Evolutionary conservation across 2,113 vertebrate species (phyloP), one percentile per base, ranked within the genome.

Genomic region (Ia io): DNA sequence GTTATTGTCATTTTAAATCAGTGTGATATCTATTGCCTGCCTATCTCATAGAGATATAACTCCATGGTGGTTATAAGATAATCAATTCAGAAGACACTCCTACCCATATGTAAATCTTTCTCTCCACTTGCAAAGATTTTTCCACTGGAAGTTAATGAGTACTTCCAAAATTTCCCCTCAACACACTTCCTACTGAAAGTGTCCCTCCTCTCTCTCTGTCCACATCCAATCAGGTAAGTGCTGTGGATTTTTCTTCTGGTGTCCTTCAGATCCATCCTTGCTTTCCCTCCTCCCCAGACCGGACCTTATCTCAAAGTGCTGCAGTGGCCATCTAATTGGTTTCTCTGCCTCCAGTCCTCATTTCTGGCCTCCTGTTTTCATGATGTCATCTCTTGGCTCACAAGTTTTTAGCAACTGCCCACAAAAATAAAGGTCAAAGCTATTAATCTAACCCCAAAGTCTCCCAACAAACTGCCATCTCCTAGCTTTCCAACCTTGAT

Each of bases 291-390:
- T 89, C 89, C 69, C 89, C 85, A 73, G 23, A 5, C 37, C 77
- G 40, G n/a, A 28, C 63, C 74, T 96, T 97, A 94, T 95, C 95
- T 94, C 37, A 35, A 23, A 88, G 85, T 82, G 69, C 32, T 67
- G 11, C 47, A 56, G 69, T 6, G n/a, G 86, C 83, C 83, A 94
- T 91, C 77, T 49, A 18, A 63, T 84, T 97, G 94, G 91, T 89
- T 95, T 84, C 91, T 93, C 93, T 76, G 40, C 63, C 80, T 90
- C 74, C 53, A 61, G 32, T 37, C 37, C 67, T 78, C 4, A 3
- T 67, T 73, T 71, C 51, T 91, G 61, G 42, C 30, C 73, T 84
- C 37, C 69, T 53, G 0, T 88, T 90, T 84, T 73, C 69, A 51
- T 96, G 92, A 93, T 40, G 70, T 82, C 94, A 94, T 92, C 84